Evolutionary conservation across 2,888 invertebrate species (phyloP).

Genomic region (Diploptera punctata): DNA sequence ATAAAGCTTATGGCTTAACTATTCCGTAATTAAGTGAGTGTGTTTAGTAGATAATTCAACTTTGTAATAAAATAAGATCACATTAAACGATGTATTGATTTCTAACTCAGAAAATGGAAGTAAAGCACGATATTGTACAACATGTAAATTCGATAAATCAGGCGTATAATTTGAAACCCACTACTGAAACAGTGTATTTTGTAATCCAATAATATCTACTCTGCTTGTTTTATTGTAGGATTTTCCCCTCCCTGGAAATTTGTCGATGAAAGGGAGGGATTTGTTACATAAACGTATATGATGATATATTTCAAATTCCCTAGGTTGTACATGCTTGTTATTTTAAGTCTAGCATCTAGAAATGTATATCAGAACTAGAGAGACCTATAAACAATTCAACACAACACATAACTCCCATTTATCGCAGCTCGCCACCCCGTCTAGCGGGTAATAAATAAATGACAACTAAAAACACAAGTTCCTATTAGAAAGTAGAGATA

Average conservation of each 20-base stretch:
- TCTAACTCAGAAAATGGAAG: too few relatives aligned
- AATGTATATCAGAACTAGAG: too few relatives aligned
- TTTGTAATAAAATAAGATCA: too few relatives aligned
- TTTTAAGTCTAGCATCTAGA: not conserved
- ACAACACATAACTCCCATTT: not conserved
- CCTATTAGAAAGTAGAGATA: too few relatives aligned
- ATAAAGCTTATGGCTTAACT: too few relatives aligned
- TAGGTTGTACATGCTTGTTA: not conserved
- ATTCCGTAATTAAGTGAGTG: too few relatives aligned
- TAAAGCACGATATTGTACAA: not conserved
- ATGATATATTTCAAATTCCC: not conserved
- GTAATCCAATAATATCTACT: not conserved
- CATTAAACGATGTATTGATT: too few relatives aligned
- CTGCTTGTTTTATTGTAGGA: not conserved
- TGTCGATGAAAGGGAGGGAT: not conserved
- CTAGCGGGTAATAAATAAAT: not conserved
- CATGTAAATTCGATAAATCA: not conserved
- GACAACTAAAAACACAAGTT: too few relatives aligned
- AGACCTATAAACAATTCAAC: not conserved
- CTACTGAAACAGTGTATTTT: not conserved
- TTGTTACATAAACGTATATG: not conserved
- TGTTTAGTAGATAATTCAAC: too few relatives aligned
- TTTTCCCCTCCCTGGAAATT: not conserved
- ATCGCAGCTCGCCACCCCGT: too few relatives aligned
- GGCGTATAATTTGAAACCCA: too few relatives aligned